Conservation (phyloP, 2,888 invertebrate genomes). For the Chrysotoxum bicinctum region DNA sequence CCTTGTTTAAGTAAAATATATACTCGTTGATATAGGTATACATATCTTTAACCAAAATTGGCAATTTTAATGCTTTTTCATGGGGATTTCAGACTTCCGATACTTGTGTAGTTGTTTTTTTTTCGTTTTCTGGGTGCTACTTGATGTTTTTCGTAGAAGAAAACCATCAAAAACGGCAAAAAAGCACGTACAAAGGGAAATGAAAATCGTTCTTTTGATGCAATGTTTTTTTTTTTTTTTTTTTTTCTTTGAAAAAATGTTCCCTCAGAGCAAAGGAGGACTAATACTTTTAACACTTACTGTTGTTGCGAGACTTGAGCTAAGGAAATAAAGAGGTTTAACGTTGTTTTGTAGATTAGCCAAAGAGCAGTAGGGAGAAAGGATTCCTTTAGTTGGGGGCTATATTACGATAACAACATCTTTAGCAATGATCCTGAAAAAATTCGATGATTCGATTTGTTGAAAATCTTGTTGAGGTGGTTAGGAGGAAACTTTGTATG, state of each 20-base stretch:
- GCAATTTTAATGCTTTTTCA: conserved; percentile 63
- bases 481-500: not conserved
- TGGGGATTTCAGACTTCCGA: conserved; percentile 6
- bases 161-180: conserved; percentile 15
- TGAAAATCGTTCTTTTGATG: conserved; percentile 48
- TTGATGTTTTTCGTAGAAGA: not conserved
- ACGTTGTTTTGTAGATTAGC: conserved; percentile 11
- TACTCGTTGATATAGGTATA: not conserved
- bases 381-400: not conserved
- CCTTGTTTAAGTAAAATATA: not conserved
- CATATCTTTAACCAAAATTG: conserved; percentile 44
- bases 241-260: not conserved
- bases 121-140: not conserved
- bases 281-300: conserved; percentile 6
- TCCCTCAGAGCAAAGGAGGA: not conserved
- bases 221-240: not conserved
- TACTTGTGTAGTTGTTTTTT: not conserved
- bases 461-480: not conserved
- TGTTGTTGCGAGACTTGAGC: not conserved
- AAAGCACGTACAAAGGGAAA: conserved; percentile 44
- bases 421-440: not conserved
- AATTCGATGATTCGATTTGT: not conserved
- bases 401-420: not conserved
- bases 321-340: conserved; percentile 22
- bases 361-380: not conserved